phyloP scores from a whole-genome alignment of 2,113 vertebrate species.

The Hypomesus transpacificus region DNA sequence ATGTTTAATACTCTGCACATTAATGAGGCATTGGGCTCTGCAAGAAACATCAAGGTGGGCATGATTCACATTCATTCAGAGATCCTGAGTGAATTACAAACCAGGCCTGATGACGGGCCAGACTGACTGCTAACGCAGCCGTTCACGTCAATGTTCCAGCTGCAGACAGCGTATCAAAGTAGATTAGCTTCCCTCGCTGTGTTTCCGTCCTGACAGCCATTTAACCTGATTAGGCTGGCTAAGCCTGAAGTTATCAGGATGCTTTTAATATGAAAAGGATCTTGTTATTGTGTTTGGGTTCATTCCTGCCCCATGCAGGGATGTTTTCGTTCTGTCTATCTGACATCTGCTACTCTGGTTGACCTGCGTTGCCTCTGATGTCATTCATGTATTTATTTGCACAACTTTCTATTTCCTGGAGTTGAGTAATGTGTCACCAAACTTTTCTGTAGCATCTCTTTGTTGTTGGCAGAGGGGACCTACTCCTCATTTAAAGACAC shows the following conservation, averaged over 20 bases:
- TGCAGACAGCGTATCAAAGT: constrained; percentile 45
- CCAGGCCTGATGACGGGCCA: constrained; percentile 17
- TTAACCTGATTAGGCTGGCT: constrained; percentile 50
- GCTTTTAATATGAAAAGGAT: constrained; percentile 37
- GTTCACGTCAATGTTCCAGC: constrained; percentile 34
- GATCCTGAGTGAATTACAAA: constrained; percentile 48
- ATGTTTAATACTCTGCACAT: constrained; percentile 52
- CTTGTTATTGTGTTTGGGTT: constrained; percentile 25
- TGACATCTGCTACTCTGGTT: too few relatives aligned
- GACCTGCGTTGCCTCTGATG: too few relatives aligned
- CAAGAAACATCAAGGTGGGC: constrained; percentile 43
- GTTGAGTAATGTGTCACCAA: too few relatives aligned
- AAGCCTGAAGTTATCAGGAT: constrained; percentile 41
- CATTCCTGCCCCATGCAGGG: constrained; percentile 7
- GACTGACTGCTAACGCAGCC: constrained; percentile 16
- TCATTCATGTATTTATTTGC: too few relatives aligned
- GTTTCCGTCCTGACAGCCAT: constrained; percentile 9
- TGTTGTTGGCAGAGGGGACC: too few relatives aligned
- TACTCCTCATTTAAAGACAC: too few relatives aligned
- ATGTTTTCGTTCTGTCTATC: not conserved
- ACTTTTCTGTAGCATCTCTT: too few relatives aligned
- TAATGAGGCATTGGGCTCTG: constrained; percentile 43
- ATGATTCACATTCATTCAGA: constrained; percentile 31
- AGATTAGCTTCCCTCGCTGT: constrained; percentile 51
- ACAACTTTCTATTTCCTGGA: too few relatives aligned